Conservation (phyloP, 1,140 invertebrate species). For the Ericerus pela region DNA sequence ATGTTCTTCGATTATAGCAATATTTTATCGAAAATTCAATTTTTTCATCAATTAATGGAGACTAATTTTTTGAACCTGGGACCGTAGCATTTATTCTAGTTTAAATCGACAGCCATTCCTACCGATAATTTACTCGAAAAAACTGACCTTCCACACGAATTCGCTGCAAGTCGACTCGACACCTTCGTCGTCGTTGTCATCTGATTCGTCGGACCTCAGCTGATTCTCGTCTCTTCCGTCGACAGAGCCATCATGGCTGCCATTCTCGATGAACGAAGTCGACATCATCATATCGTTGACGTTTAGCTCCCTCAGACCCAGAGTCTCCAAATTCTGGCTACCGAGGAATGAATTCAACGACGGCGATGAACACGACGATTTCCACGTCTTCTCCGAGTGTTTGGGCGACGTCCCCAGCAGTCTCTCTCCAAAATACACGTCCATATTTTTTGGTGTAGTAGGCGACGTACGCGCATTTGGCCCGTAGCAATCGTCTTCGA, state of each 20-base stretch:
- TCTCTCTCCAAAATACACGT: background rate
- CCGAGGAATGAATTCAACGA: background rate
- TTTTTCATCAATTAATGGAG: too few relatives aligned
- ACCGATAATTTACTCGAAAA: too few relatives aligned
- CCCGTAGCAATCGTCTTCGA: background rate
- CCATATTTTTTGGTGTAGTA: background rate
- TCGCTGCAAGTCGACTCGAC: slow-evolving; percentile 45
- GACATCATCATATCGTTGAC: slow-evolving; percentile 24
- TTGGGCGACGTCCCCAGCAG: background rate
- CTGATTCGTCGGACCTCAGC: slow-evolving; percentile 26
- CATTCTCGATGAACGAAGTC: slow-evolving; percentile 25
- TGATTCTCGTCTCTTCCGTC: slow-evolving; percentile 29
- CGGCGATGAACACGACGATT: background rate
- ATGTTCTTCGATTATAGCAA: too few relatives aligned
- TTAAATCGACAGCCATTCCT: too few relatives aligned
- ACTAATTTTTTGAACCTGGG: too few relatives aligned
- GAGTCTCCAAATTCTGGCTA: background rate
- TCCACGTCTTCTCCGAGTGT: background rate
- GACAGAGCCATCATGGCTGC: slow-evolving; percentile 25
- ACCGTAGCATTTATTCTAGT: too few relatives aligned
- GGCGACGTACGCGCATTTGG: background rate
- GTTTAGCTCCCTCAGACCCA: background rate
- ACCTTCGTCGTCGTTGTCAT: slow-evolving; percentile 25
- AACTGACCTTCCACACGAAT: slow-evolving; percentile 60
- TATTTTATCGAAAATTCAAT: too few relatives aligned